phyloP scores from a whole-genome alignment of 1,140 invertebrate genomes.

The Danaus plexippus region DNA sequence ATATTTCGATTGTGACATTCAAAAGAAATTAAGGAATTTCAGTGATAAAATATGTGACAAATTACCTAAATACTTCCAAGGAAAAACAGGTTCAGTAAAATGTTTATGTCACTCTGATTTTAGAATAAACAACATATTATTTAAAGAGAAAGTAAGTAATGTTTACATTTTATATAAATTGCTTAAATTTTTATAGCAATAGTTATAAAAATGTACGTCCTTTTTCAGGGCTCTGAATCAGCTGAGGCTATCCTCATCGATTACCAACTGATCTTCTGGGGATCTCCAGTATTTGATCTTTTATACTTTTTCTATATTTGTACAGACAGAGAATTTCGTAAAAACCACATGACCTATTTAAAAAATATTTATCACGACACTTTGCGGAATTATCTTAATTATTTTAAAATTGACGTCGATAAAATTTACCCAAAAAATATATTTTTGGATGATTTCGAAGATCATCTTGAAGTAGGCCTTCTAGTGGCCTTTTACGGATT shows the following conservation, averaged over 20 bases:
- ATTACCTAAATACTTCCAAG: slow-evolving; percentile 9
- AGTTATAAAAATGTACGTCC: slow-evolving; percentile 2
- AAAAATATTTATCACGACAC: slow-evolving; percentile 29
- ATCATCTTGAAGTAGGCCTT: slow-evolving; percentile 26
- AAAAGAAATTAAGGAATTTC: slow-evolving; percentile 15
- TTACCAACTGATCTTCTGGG: slow-evolving; percentile 33
- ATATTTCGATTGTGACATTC: slow-evolving; percentile 10
- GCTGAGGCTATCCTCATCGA: slow-evolving; percentile 30
- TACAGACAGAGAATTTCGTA: slow-evolving; percentile 29
- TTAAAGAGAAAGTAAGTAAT: slow-evolving; percentile 23
- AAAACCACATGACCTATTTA: slow-evolving; percentile 25
- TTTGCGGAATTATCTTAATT: slow-evolving; percentile 21
- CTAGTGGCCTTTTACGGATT: slow-evolving; percentile 11
- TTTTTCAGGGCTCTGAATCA: slow-evolving; percentile 29
- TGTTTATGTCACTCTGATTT: slow-evolving; percentile 33
- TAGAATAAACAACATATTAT: slow-evolving; percentile 29
- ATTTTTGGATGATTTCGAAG: slow-evolving; percentile 27
- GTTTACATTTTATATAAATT: slow-evolving; percentile 12
- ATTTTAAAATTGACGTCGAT: slow-evolving; percentile 31
- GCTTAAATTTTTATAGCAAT: slow-evolving; percentile 3
- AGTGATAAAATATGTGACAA: slow-evolving; percentile 6
- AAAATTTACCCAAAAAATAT: slow-evolving; percentile 22
- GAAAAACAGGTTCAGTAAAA: slow-evolving; percentile 11
- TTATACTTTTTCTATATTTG: slow-evolving; percentile 29
- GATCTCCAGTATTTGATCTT: slow-evolving; percentile 32